Base-by-base conservation (phyloP, 2,113 vertebrate genomes). In the Trochalopteron elliotii region DNA sequence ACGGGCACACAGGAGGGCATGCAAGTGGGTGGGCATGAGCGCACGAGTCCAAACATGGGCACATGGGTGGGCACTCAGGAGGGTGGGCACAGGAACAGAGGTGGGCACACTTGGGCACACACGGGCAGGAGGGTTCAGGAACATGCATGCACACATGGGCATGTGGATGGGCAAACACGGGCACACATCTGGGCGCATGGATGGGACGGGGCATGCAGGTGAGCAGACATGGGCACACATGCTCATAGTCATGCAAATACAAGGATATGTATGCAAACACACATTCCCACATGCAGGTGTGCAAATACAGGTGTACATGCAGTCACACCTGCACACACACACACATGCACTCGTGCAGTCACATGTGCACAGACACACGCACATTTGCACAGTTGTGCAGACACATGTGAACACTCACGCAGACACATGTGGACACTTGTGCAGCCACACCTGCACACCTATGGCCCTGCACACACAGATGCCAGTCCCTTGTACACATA, bases 101-200 rank as follows among this genome's bases (percentile, higher is more conserved):
- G 19, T 56, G n/a, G 49, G 40, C 45, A 83, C 39, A 50, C 30
- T 17, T n/a, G 55, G 45, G 31, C 28, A 70, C 45, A 28, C 14
- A 33, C 0, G 0, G 23, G 49, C 40, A 74, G 30, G 30, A 24
- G 20, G 24, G 30, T 30, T n/a, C 3, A 6, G 20, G 15, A 40
- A 20, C 14, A 42, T 2, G 9, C 35, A 25, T 12, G 35, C 17
- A 33, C 56, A 31, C 33, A 21, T 31, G 47, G 57, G 22, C 17
- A 33, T 11, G 10, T 44, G 47, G 30, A 40, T 69, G 53, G 64
- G 68, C 0, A 0, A 30, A 44, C 22, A 45, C 0, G 0, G 27
- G 22, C 56, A 52, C 47, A 27, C 28, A 17, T 31, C 52, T 44
- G 39, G 52, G 52, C 39, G 22, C 25, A 13, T 19, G 18, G 21